These are phyloP conservation scores for Neofelis nebulosa DNA, from an alignment of 2,113 vertebrate genomes.

Conservation along the genomic window DNA sequence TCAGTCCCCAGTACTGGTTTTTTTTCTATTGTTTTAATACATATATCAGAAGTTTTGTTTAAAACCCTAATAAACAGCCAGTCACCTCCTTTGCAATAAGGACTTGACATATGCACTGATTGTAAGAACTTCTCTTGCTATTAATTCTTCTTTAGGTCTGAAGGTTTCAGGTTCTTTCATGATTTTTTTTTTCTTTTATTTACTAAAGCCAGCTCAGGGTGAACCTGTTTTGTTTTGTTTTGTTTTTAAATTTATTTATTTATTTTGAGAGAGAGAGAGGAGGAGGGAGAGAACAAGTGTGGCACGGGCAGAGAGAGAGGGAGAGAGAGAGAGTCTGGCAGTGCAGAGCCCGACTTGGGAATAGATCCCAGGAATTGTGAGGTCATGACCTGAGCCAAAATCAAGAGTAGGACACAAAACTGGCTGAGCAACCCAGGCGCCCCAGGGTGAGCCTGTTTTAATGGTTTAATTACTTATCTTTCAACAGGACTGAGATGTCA, in stretches of 20 bases:
- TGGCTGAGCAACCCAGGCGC: too few species aligned
- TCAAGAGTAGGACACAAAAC: too few species aligned
- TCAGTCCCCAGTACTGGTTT: not conserved
- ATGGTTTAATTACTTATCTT: not conserved
- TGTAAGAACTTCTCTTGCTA: not conserved
- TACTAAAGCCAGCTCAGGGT: not conserved
- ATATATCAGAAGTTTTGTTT: conserved; percentile 29
- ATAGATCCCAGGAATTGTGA: too few species aligned
- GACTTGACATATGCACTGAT: fast-evolving
- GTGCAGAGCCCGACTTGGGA: too few species aligned
- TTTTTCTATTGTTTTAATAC: not conserved
- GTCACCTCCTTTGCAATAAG: conserved; percentile 44
- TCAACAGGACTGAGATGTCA: not conserved
- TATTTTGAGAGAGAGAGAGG: too few species aligned
- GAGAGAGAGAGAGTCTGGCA: too few species aligned
- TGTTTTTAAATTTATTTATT: too few species aligned
- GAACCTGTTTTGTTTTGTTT: not conserved
- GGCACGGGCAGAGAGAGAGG: too few species aligned
- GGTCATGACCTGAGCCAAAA: too few species aligned
- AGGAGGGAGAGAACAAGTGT: too few species aligned
- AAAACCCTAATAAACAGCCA: conserved; percentile 36
- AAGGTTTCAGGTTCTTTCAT: conserved; percentile 48
- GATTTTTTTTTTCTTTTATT: not conserved
- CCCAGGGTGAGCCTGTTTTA: not conserved
- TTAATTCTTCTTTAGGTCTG: conserved; percentile 24